phyloP scores from a whole-genome alignment of 2,888 invertebrate genomes.

The Synanthedon vespiformis region DNA sequence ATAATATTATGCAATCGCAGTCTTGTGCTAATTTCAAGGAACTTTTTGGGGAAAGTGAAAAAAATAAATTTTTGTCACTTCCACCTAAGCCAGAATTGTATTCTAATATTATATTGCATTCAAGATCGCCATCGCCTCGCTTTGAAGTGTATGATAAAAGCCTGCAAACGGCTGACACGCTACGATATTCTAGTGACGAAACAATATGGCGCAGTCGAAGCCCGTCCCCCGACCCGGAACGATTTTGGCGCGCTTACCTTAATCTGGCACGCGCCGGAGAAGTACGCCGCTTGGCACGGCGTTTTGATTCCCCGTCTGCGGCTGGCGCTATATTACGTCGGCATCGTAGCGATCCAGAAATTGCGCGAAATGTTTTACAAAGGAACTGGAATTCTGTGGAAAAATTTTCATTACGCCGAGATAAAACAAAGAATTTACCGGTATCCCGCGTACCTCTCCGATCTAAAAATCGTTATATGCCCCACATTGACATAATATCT shows the following conservation, averaged over 20 bases:
- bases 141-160: slow-evolving; percentile 58
- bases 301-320: slow-evolving; percentile 79
- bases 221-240: slow-evolving; percentile 79
- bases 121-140: slow-evolving; percentile 64
- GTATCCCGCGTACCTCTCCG: slow-evolving; percentile 74
- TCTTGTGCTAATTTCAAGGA: slow-evolving; percentile 83
- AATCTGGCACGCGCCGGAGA: slow-evolving; percentile 81
- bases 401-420: slow-evolving; percentile 31
- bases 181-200: slow-evolving; percentile 73
- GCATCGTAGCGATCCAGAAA: slow-evolving; percentile 84
- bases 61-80: slow-evolving; percentile 69
- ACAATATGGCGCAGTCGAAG: slow-evolving; percentile 78
- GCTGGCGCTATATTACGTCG: slow-evolving; percentile 65
- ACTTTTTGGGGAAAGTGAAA: slow-evolving; percentile 81
- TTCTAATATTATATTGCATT: slow-evolving; percentile 15
- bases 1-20: slow-evolving; percentile 68
- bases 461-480: slow-evolving; percentile 82
- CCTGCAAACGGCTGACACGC: slow-evolving; percentile 65
- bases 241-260: slow-evolving; percentile 76
- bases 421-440: slow-evolving; percentile 66
- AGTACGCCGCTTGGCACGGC: slow-evolving; percentile 80
- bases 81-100: slow-evolving; percentile 54
- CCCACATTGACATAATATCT: slow-evolving; percentile 90
- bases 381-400: slow-evolving; percentile 61
- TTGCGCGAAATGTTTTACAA: slow-evolving; percentile 71